Percentiles rank a stretch among this genome's conserved stretches.
Evolutionary conservation across 2,888 invertebrate species (phyloP).

Genomic region (Serripes groenlandicus): DNA sequence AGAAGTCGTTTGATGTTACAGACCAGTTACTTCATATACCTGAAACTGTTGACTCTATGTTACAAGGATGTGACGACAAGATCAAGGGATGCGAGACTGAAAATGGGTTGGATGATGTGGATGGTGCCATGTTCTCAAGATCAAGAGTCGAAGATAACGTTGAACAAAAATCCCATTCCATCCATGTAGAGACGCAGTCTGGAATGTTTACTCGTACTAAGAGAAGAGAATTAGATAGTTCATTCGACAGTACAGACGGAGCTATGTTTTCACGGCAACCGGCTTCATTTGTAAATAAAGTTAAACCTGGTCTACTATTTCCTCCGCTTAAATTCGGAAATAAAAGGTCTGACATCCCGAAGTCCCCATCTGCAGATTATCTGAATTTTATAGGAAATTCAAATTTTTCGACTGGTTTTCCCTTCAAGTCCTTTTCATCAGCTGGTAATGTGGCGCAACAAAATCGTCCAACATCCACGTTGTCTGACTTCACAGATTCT

Average conservation of each 20-base stretch:
- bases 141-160: neutral
- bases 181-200: neutral
- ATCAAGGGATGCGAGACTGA: neutral
- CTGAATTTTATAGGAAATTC: neutral
- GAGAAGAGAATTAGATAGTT: neutral
- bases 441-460: neutral
- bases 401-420: neutral
- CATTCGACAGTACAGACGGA: neutral
- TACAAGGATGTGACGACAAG: neutral
- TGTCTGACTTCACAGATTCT: neutral
- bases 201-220: neutral
- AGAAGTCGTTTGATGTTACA: neutral
- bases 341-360: neutral
- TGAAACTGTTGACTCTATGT: neutral
- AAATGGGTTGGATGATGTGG: constrained; percentile 22
- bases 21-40: neutral
- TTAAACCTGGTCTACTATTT: no score
- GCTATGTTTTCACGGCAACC: neutral
- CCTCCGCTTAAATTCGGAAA: neutral
- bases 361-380: constrained; percentile 2
- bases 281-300: neutral
- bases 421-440: neutral
- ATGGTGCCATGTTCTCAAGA: constrained; percentile 38
- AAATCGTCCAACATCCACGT: neutral
- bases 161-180: neutral